Percentiles rank a stretch among this genome's conserved stretches.
Conservation (phyloP, 2,888 invertebrate species). For the Nephrotoma flavescens region DNA sequence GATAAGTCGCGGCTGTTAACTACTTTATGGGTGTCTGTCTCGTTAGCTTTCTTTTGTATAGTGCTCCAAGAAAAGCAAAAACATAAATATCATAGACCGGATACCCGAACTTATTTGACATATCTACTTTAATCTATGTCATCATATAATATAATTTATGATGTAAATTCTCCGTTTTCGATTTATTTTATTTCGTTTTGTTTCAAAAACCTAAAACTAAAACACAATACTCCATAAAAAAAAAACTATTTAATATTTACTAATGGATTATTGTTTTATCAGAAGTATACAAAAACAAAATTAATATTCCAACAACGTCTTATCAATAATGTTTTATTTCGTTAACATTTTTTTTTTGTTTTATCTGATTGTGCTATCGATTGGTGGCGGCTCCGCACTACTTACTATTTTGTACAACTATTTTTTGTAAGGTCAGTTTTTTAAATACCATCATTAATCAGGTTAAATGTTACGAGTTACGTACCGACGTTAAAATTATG, state of each 20-base stretch:
- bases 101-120: neutral
- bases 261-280: neutral
- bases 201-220: neutral
- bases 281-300: neutral
- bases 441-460: neutral
- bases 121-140: neutral
- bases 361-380: neutral
- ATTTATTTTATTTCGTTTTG: neutral
- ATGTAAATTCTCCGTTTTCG: neutral
- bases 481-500: neutral
- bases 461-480: neutral
- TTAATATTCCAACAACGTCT: neutral
- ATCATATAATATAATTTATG: neutral
- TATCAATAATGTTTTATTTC: neutral
- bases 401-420: neutral
- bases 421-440: neutral
- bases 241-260: neutral
- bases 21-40: neutral
- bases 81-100: neutral
- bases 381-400: neutral
- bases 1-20: neutral
- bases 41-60: neutral
- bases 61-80: neutral
- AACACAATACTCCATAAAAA: neutral
- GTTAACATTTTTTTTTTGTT: neutral